Percentiles rank a stretch among this genome's conserved stretches.
Conservation (phyloP, 2,888 invertebrate genomes). For the Tachina grossa region DNA sequence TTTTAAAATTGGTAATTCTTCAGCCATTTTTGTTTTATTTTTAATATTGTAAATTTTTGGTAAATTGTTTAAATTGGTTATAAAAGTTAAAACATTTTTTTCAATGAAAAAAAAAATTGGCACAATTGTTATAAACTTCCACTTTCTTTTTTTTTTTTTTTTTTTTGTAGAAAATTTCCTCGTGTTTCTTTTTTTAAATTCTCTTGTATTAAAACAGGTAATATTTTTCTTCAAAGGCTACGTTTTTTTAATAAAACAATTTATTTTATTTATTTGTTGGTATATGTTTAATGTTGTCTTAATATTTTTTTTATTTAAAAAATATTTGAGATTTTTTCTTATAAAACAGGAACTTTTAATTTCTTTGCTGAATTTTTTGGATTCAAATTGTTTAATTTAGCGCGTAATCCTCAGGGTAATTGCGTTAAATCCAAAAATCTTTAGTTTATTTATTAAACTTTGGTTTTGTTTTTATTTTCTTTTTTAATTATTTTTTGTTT, state of each 20-base stretch:
- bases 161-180: conserved; percentile 57
- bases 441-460: conserved; percentile 58
- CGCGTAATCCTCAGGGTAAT: conserved; percentile 66
- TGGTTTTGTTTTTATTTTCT: conserved; percentile 50
- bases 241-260: conserved; percentile 44
- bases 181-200: conserved; percentile 38
- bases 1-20: conserved; percentile 95
- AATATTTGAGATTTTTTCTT: conserved; percentile 38
- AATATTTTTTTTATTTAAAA: conserved; percentile 26
- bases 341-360: conserved; percentile 77
- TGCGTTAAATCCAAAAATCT: conserved; percentile 71
- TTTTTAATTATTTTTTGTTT: conserved; percentile 48
- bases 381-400: conserved; percentile 44
- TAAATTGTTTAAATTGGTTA: conserved; percentile 7
- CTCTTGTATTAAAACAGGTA: conserved; percentile 52
- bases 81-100: conserved; percentile 54
- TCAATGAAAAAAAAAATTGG: conserved; percentile 50
- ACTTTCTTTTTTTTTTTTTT: conserved; percentile 51
- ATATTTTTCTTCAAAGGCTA: conserved; percentile 39
- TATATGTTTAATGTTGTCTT: conserved; percentile 41
- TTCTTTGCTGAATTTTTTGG: conserved; percentile 61
- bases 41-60: conserved; percentile 32
- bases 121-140: conserved; percentile 47
- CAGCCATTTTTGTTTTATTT: conserved; percentile 86
- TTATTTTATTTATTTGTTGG: conserved; percentile 34